Conservation (phyloP, 2,113 vertebrate species). For the Apeltes quadracus region DNA sequence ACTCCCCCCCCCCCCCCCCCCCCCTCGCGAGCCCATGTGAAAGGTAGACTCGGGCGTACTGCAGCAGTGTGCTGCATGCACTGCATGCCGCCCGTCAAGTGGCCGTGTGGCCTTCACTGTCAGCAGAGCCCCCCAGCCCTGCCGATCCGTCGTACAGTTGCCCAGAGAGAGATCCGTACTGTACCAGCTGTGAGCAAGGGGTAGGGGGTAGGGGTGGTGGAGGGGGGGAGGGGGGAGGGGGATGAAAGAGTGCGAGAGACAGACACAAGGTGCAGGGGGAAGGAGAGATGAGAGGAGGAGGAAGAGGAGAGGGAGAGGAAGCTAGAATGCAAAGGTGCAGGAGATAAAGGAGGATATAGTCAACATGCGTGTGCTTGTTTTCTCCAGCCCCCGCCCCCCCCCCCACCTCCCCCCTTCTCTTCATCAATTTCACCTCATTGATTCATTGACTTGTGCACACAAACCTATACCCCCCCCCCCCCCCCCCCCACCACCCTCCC, state of each 20-base stretch:
- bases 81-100: constrained; percentile 66
- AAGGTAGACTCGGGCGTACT: constrained; percentile 54
- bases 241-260: constrained; percentile 59
- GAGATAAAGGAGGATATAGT: constrained; percentile 69
- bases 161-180: constrained; percentile 72
- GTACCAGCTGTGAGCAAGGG: constrained; percentile 71
- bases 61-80: constrained; percentile 64
- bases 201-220: constrained; percentile 11
- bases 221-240: constrained; percentile 10
- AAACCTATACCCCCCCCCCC: constrained; percentile 58
- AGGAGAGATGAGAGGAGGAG: constrained; percentile 51
- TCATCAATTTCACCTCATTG: constrained; percentile 72
- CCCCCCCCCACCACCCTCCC: constrained; percentile 2
- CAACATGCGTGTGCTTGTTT: constrained; percentile 67
- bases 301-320: constrained; percentile 32
- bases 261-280: constrained; percentile 59
- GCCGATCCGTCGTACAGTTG: constrained; percentile 67
- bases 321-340: constrained; percentile 60
- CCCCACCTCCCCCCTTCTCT: constrained; percentile 29
- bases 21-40: constrained; percentile 28
- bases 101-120: constrained; percentile 73
- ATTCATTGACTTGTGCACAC: constrained; percentile 64
- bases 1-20: constrained; percentile 8
- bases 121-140: constrained; percentile 55
- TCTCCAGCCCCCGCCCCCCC: constrained; percentile 30